Conservation (phyloP, 2,113 vertebrate species). For the Hippocampus comes region DNA sequence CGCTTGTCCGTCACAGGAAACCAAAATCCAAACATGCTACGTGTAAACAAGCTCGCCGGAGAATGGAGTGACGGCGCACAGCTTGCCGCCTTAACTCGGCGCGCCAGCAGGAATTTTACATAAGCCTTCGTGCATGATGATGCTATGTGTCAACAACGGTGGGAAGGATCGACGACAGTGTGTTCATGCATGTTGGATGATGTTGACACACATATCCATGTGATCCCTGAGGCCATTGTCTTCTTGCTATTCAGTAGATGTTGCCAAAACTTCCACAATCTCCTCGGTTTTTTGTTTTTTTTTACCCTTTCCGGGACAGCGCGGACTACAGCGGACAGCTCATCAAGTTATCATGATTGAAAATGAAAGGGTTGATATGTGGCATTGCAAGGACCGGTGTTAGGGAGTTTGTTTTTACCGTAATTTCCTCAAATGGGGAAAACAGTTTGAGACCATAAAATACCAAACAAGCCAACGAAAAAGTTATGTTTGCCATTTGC, state of each 20-base stretch:
- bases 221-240: not conserved
- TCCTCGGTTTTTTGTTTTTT: not conserved
- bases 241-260: not conserved
- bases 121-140: not conserved
- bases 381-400: too few species aligned
- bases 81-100: not conserved
- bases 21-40: not conserved
- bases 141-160: not conserved
- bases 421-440: too few species aligned
- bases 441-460: too few species aligned
- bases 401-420: too few species aligned
- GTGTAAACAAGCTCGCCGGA: not conserved
- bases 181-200: slow-evolving; percentile 1
- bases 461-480: too few species aligned
- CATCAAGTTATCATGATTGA: too few species aligned
- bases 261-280: not conserved
- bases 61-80: not conserved
- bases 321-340: too few species aligned
- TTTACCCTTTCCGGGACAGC: too few species aligned
- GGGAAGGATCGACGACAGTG: not conserved
- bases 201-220: not conserved
- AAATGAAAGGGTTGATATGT: too few species aligned
- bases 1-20: not conserved
- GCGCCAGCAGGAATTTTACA: not conserved
- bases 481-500: too few species aligned